Conservation (phyloP, 1,140 invertebrate genomes). For the Heliothis virescens region DNA sequence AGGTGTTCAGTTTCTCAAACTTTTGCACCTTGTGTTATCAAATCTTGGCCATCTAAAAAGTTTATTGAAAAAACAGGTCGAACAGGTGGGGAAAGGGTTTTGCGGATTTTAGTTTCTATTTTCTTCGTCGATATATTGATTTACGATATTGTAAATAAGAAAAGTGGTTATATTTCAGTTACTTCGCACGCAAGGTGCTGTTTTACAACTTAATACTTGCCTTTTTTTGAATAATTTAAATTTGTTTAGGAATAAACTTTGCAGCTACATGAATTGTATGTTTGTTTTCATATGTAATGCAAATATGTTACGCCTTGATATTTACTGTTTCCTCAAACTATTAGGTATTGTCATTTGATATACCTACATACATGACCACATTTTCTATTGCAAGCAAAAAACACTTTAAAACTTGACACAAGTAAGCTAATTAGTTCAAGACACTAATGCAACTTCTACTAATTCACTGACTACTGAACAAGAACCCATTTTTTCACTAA, state of each 20-base stretch:
- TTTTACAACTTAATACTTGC: constrained; percentile 1
- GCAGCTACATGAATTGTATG: too few relatives aligned
- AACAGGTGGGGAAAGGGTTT: constrained; percentile 71
- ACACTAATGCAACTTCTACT: not conserved
- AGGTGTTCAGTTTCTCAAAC: constrained; percentile 69
- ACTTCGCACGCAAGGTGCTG: constrained; percentile 12
- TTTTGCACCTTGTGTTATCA: constrained; percentile 81
- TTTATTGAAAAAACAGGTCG: constrained; percentile 66
- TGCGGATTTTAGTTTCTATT: constrained; percentile 55
- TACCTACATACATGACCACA: too few relatives aligned
- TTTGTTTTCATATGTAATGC: too few relatives aligned
- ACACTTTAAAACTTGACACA: too few relatives aligned
- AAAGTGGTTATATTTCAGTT: constrained; percentile 5
- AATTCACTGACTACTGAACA: not conserved
- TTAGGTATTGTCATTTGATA: too few relatives aligned
- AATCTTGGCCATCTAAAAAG: constrained; percentile 63
- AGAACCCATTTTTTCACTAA: not conserved
- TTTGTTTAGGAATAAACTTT: not conserved
- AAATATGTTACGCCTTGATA: too few relatives aligned
- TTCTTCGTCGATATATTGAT: constrained; percentile 30
- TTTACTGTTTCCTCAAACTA: too few relatives aligned
- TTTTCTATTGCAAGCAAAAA: too few relatives aligned
- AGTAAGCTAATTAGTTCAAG: too few relatives aligned
- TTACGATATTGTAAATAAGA: constrained; percentile 18
- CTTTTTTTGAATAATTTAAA: not conserved